Evolutionary conservation across 2,888 invertebrate species (phyloP).

Genomic region (Holacanthella duospinosa): DNA sequence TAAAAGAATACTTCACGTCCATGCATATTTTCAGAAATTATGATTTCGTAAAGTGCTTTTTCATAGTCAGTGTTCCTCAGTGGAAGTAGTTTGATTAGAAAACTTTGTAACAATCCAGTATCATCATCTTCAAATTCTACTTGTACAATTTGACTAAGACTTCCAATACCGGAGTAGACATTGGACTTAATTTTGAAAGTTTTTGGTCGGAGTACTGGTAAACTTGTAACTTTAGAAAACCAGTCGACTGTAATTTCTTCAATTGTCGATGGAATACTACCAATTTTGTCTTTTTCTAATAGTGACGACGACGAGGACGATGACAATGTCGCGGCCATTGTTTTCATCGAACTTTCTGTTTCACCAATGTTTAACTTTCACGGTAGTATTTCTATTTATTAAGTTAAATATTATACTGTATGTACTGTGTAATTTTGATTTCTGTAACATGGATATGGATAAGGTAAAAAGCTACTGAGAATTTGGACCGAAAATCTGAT

Average conservation of each 20-base stretch:
- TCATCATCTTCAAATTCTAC: neutral
- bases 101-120: neutral
- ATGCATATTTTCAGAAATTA: neutral
- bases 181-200: neutral
- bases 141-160: neutral
- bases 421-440: too few species aligned
- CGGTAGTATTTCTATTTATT: too few species aligned
- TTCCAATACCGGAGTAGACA: neutral
- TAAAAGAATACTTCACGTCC: neutral
- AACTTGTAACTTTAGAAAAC: neutral
- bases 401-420: too few species aligned
- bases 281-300: too few species aligned
- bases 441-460: too few species aligned
- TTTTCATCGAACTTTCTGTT: too few species aligned
- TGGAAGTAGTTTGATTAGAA: neutral
- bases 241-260: neutral
- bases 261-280: neutral
- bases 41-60: neutral
- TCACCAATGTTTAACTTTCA: too few species aligned
- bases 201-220: neutral
- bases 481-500: too few species aligned
- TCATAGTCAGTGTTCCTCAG: neutral
- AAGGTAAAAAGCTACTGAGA: too few species aligned
- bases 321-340: too few species aligned
- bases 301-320: too few species aligned